Evolutionary conservation across 2,888 invertebrate species (phyloP), one percentile per base, ranked within the genome.

Genomic region (Heteropelma amictum): DNA sequence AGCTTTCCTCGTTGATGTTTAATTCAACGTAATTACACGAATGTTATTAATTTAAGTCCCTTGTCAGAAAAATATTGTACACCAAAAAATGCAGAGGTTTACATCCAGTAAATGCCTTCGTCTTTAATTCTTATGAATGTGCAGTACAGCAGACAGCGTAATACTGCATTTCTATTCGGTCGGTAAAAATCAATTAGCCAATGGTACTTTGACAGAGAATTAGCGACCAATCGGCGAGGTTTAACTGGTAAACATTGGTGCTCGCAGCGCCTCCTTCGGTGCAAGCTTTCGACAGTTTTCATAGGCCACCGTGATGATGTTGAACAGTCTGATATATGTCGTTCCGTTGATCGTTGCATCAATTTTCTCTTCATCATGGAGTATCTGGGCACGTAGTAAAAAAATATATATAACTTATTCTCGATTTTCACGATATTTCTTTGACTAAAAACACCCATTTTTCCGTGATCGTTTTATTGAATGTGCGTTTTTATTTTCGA

Each of bases 321-420:
- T 19, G 28, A 30, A 4, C 17, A n/a, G 6, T 30, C 14, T 17
- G 28, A 5, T 49, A 49, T 5, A 8, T 4, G 23, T n/a, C 14
- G 17, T 5, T 10, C 10, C 42, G 12, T 12, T 17, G 78, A n/a
- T n/a, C n/a, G n/a, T n/a, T n/a, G n/a, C n/a, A n/a, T n/a, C n/a
- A 61, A 42, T 60, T 38, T 17, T 60, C 45, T 58, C 10, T 61
- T 47, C 84, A 85, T 85, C 85, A 86, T 86, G 85, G 85, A 86
- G 85, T 85, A 81, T 81, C 81, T 83, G 63, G 86, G 85, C 86
- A 84, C 64, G 85, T 83, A n/a, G 77, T 70, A 74, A 61, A 81
- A 78, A 79, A 61, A 74, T 67, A 45, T 61, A 21, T 64, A 65
- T 21, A 67, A 70, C 81, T 79, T 79, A 70, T 56, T 75, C 49